Conservation (phyloP, 2,888 invertebrate genomes). For the Drosophila niveifrons region DNA sequence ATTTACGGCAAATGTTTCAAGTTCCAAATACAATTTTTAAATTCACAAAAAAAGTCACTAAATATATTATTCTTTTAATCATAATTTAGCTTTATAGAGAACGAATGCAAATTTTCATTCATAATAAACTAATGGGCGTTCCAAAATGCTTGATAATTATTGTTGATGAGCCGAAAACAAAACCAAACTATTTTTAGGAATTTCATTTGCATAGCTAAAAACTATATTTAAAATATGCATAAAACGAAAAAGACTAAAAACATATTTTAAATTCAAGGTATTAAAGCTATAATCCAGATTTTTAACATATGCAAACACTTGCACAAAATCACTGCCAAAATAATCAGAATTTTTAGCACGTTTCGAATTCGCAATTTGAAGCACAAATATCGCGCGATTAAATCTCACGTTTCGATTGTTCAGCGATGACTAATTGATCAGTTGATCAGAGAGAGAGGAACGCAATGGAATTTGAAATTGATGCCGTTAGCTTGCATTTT, state of each 20-base stretch:
- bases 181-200: neutral
- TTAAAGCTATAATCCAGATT: too few species aligned
- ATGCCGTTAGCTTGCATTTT: conserved; percentile 49
- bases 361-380: neutral
- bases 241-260: neutral
- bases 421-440: neutral
- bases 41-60: neutral
- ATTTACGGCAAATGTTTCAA: too few species aligned
- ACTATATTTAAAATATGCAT: neutral
- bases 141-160: neutral
- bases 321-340: neutral
- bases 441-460: conserved; percentile 5
- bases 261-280: neutral
- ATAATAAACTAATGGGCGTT: neutral
- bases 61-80: neutral
- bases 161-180: neutral
- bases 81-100: neutral
- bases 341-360: neutral
- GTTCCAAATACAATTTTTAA: neutral
- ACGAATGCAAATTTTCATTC: neutral
- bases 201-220: neutral
- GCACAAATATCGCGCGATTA: neutral
- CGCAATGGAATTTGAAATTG: conserved; percentile 19
- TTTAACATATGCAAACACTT: neutral
- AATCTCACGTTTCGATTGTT: neutral